Evolutionary conservation across 1,140 invertebrate species (phyloP).

Genomic region (Cyclina sinensis): DNA sequence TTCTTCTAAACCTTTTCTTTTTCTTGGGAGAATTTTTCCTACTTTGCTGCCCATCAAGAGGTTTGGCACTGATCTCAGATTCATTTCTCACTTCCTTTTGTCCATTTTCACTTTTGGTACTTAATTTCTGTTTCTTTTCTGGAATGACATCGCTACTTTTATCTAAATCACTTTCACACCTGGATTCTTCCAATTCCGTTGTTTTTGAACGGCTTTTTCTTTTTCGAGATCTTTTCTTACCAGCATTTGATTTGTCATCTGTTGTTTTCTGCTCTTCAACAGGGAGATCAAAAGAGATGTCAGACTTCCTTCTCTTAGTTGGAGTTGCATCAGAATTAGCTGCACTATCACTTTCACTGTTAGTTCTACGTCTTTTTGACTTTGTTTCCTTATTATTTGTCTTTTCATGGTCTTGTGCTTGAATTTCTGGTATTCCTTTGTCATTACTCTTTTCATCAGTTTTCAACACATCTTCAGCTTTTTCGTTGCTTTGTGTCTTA

Average conservation of each 20-base stretch:
- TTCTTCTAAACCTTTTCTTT: conserved; percentile 69
- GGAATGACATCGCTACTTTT: conserved; percentile 18
- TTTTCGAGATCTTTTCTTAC: conserved; percentile 60
- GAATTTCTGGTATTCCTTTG: background rate
- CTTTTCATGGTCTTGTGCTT: conserved; percentile 9
- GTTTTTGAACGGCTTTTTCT: conserved; percentile 50
- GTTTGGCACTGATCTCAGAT: conserved; percentile 1
- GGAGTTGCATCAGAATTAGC: conserved; percentile 15
- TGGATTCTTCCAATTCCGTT: conserved; percentile 22
- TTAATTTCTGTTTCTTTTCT: conserved; percentile 48
- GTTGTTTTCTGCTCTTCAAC: background rate
- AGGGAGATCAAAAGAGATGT: conserved; percentile 26
- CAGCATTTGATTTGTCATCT: background rate
- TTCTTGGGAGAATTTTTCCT: conserved; percentile 59
- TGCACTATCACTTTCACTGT: conserved; percentile 29
- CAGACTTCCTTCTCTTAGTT: conserved; percentile 47
- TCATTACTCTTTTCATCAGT: background rate
- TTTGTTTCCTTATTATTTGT: conserved; percentile 14
- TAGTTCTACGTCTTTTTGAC: conserved; percentile 40
- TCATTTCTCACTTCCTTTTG: conserved; percentile 24
- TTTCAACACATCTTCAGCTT: conserved; percentile 14
- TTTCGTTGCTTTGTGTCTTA: conserved; percentile 17
- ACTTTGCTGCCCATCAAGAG: background rate
- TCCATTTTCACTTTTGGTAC: conserved; percentile 14
- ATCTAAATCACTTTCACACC: conserved; percentile 45